Evolutionary conservation across 2,113 vertebrate species (phyloP).

Genomic region (Dasyornis broadbenti): DNA sequence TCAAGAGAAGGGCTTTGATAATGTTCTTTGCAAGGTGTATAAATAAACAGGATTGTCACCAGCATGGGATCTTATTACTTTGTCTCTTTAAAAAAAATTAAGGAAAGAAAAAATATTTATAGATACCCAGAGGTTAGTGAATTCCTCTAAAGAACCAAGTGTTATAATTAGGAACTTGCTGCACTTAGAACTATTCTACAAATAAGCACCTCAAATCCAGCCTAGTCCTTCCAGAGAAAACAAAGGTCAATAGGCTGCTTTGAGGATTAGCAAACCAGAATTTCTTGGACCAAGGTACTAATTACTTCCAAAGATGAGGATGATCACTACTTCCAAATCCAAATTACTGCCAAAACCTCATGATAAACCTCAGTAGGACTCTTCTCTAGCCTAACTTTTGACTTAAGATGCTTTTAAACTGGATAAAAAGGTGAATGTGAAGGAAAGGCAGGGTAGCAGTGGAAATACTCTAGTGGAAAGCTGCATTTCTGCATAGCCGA

Average conservation of each 20-base stretch:
- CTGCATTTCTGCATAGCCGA: background rate
- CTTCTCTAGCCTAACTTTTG: background rate
- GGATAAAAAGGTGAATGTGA: background rate
- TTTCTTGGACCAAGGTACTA: conserved; percentile 38
- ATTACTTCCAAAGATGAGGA: conserved; percentile 38
- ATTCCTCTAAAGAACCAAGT: conserved; percentile 34
- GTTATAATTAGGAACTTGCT: conserved; percentile 42
- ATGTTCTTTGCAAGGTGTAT: background rate
- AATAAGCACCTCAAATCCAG: conserved; percentile 52
- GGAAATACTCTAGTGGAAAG: background rate
- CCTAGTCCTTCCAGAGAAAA: conserved; percentile 44
- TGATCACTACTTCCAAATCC: conserved; percentile 18
- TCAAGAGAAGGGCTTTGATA: background rate
- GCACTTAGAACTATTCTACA: conserved; percentile 42
- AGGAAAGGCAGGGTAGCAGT: background rate
- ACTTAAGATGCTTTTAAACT: background rate
- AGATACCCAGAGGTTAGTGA: conserved; percentile 30
- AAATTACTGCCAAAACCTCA: background rate
- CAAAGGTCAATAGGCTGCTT: conserved; percentile 27
- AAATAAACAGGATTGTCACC: conserved; percentile 30
- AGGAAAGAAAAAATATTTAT: conserved; percentile 35
- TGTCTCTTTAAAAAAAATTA: conserved; percentile 3
- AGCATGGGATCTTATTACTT: background rate
- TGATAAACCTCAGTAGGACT: background rate
- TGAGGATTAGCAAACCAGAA: conserved; percentile 44